Base-by-base conservation (phyloP, 1,140 invertebrate genomes). In the Psilanteris sp. region DNA sequence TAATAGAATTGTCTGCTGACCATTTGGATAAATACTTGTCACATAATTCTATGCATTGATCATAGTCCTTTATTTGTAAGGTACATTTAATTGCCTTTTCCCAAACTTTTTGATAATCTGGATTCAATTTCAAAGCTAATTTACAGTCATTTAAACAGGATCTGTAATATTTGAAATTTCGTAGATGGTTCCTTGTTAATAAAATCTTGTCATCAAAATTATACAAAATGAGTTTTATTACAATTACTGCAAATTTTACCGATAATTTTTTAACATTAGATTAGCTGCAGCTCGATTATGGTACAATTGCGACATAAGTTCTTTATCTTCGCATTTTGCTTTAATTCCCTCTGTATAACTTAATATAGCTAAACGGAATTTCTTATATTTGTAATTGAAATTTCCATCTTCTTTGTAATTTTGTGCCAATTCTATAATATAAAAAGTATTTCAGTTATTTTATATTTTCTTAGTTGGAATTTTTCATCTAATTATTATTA, bases 341-440 rank as follows among this genome's bases (percentile, higher is more conserved):
- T 94, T 95, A 15, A 98, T 91, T 1, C 94, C 97, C 88, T 98
- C 96, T 0, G 95, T 96, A 80, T 97, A 98, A 77, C 91, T 92
- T 36, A 94, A 88, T 78, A 98, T 93, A 1, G 97, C 96, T 77
- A 96, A 89, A 72, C 95, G 90, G 87, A 98, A 99, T 79, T 98
- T 98, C 84, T 98, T 98, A 80, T 95, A 91, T 81, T 97, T 97
- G 82, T 97, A 99, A 88, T 98, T 96, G 75, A 96, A 95, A 86
- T 98, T 98, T 1, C 98, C 98, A 90, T 99, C 98, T 41, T 97
- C 95, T 88, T 99, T 99, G 84, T 98, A 98, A 80, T 92, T 94
- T 4, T 89, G 88, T 0, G 97, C 97, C 24, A 97, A 89, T 82
- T 97, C 97, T 92, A 84, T 11, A 87, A 79, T n/a, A 32, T 4